Base-by-base conservation (phyloP, 2,888 invertebrate genomes). In the Cactoblastis cactorum region DNA sequence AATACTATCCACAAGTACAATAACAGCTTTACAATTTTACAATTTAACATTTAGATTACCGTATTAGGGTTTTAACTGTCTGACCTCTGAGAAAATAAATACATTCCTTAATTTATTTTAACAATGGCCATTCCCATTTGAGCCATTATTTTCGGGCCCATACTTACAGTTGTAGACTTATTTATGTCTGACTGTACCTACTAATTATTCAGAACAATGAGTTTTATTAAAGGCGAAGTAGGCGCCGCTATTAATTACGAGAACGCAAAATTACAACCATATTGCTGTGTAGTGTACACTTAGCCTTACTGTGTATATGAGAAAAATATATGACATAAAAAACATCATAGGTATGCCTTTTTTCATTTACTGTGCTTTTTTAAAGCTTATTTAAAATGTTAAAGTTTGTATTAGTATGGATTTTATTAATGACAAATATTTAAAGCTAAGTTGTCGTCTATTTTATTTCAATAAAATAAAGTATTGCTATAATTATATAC, bases 131-230 rank as follows among this genome's bases (percentile, higher is more conserved):
- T 28, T 6, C 28, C 8, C 28, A 2, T 28, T 6, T 6, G 28
- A 3, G 3, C 22, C 22, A 6, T 17, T 28, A 28, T 12, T 43
- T 28, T 15, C 24, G 15, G 1, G 12, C 3, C 8, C 24, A 1
- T 24, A 18, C 12, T 1, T 11, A 22, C 19, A 28, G 17, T n/a
- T 3, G 11, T 5, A 2, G 14, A 24, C 24, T 15, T 43, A 28
- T 28, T 43, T 17, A 1, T 17, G 5, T 3, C 1, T 0, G 45
- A 53, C 53, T 55, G 51, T 50, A 46, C 53, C 35, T 46, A 50
- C 46, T 53, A 55, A 58, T 58, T 58, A 58, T 50, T 46, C 45
- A 50, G 41, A 52, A 54, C 54, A 58, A 49, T 49, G 41, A 49
- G 12, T 49, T 49, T 49, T 49, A 49, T 49, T 49, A 49, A 49